A percentile compares a stretch with the other conserved stretches of the same genome.
phyloP scores from a whole-genome alignment of 2,113 vertebrate species.

The Neomonachus schauinslandi region DNA sequence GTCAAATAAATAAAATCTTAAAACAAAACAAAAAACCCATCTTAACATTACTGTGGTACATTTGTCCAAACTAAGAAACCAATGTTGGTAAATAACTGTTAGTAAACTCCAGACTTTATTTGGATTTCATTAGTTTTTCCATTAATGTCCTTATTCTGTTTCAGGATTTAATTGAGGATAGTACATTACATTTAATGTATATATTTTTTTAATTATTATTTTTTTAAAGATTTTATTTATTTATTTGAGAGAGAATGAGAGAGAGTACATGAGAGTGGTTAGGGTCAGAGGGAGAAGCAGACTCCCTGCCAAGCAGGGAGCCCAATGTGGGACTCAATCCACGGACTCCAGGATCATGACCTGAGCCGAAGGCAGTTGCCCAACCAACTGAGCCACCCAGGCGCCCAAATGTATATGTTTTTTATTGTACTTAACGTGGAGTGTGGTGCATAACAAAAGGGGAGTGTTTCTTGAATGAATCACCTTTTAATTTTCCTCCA shows the following conservation, averaged over 20 bases:
- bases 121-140: not conserved
- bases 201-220: not conserved
- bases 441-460: not conserved
- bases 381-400: no score
- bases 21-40: no score
- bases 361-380: no score
- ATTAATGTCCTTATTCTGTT: not conserved
- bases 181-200: not conserved
- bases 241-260: no score
- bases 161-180: not conserved
- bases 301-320: no score
- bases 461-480: conserved; percentile 5
- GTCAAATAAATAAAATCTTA: no score
- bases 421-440: not conserved
- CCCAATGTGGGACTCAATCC: no score
- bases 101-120: not conserved
- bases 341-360: no score
- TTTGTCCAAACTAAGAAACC: conserved; percentile 1
- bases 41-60: not conserved
- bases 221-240: no score
- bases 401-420: not conserved
- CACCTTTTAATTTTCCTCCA: not conserved
- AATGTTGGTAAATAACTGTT: not conserved
- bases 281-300: no score
- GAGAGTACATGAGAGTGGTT: no score